Base-by-base conservation (phyloP, 2,113 vertebrate genomes). In the Onychostruthus taczanowskii region DNA sequence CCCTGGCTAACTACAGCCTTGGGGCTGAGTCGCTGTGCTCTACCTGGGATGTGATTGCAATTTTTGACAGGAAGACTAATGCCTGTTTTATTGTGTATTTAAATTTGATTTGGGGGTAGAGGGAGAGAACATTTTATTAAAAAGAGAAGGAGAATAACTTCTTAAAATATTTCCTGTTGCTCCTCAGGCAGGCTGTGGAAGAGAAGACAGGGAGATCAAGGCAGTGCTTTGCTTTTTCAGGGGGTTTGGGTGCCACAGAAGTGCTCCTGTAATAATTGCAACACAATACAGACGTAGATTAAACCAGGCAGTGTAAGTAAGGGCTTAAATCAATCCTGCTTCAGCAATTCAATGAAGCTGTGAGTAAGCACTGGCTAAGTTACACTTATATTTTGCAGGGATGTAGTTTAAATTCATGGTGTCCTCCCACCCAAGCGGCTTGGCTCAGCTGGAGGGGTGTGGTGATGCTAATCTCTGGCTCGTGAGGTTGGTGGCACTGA, bases 11-110 rank as follows among this genome's bases (percentile, higher is more conserved):
- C 87, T 96, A 14, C 90, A 67, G 89, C 94, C 87, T 90, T 78
- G 76, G 90, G 88, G 72, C 94, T 70, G 44, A 95, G 72, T 21
- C 1, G 41, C 49, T 91, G 78, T 91, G 61, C 72, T 90, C 89
- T 70, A 94, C 73, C 75, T 95, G 91, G 90, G 92, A 92, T 84
- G 67, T 72, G 70, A 93, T 92, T 63, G 91, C 92, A 59, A 13
- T 93, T 92, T 92, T 77, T 96, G 95, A 85, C 89, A 96, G 73
- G 95, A 81, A 92, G 89, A 97, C 80, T 89, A 92, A 96, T 96
- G 75, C 9, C 3, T 89, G 58, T 80, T 92, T 97, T 96, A 96
- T 79, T 87, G 75, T 89, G 63, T 95, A 94, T 97, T 97, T 97
- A 96, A 96, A 96, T 96, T 95, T 91, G 78, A 96, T 95, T 98